Base-by-base conservation (phyloP, 2,797 vertebrate genomes). In the Stomatorhinus walkeri region DNA sequence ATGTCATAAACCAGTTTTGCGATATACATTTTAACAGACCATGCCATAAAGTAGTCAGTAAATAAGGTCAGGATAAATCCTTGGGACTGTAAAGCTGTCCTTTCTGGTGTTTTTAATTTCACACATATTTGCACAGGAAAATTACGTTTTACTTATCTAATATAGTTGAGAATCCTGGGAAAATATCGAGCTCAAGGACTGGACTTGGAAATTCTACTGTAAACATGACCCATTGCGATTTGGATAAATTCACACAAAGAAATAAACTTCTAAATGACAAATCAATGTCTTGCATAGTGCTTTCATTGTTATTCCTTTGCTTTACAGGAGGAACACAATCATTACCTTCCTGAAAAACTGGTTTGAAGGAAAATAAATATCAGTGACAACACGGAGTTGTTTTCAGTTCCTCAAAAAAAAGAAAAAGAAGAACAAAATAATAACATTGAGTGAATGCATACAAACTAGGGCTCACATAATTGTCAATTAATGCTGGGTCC, bases 131-230 rank as follows among this genome's bases (percentile, higher is more conserved):
- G 95, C 95, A 96, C 94, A 96, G 92, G 94, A 94, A 96, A 96
- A 97, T 97, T 96, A 95, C 94, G 95, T 96, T 96, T 96, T 94
- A 95, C 95, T 96, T 97, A 97, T 97, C 96, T 95, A 93, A 93
- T 93, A 92, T 90, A 93, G 90, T 91, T 7, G 89, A 91, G 88
- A 90, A 91, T 93, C 89, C 91, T 92, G 92, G 93, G 93, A 95
- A 95, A 94, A 94, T 93, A 94, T 90, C 90, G 91, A 87, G 93
- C 89, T 90, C 83, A 89, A 56, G 88, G 92, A 93, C 93, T 91
- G 92, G 84, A 52, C 87, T 90, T 59, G 91, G 93, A 93, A 92
- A 92, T 87, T 92, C 91, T 91, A 91, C 92, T 90, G 90, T 92
- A 91, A 91, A 93, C 92, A 93, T 85, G 91, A 90, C 88, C 87